Evolutionary conservation across 2,888 invertebrate genomes (phyloP).

Genomic region (Celastrina argiolus): DNA sequence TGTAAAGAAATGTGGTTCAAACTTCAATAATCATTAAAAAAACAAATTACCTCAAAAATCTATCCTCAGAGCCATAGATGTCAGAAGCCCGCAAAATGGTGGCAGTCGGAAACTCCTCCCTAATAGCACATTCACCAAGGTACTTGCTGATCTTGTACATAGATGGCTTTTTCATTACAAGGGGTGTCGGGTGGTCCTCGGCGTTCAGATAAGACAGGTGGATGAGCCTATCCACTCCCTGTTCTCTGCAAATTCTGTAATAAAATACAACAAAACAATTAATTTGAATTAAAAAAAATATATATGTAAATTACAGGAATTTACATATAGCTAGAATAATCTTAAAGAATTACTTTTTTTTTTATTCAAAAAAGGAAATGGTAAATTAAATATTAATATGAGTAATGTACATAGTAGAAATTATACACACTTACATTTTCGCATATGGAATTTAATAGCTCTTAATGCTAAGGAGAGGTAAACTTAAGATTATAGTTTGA

Average conservation of each 20-base stretch:
- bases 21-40: background rate
- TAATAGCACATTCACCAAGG: conserved; percentile 92
- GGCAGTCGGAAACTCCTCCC: conserved; percentile 96
- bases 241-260: conserved; percentile 78
- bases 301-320: background rate
- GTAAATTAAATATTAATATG: too few relatives aligned
- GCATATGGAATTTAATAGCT: too few relatives aligned
- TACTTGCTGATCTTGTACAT: conserved; percentile 87
- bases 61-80: conserved; percentile 93
- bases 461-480: too few relatives aligned
- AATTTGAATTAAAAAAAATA: too few relatives aligned
- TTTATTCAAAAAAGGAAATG: too few relatives aligned
- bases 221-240: conserved; percentile 93
- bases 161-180: conserved; percentile 85
- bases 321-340: too few relatives aligned
- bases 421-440: too few relatives aligned
- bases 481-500: too few relatives aligned
- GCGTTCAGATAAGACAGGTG: conserved; percentile 95
- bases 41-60: conserved; percentile 81
- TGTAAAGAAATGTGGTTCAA: too few relatives aligned
- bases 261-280: conserved; percentile 21
- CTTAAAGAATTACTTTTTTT: too few relatives aligned
- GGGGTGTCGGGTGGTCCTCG: conserved; percentile 81
- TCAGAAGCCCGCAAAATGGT: conserved; percentile 95
- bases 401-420: too few relatives aligned